These are phyloP conservation scores for Drosophila repleta DNA, from an alignment of 1,140 invertebrate genomes.

Conservation along the genomic window DNA sequence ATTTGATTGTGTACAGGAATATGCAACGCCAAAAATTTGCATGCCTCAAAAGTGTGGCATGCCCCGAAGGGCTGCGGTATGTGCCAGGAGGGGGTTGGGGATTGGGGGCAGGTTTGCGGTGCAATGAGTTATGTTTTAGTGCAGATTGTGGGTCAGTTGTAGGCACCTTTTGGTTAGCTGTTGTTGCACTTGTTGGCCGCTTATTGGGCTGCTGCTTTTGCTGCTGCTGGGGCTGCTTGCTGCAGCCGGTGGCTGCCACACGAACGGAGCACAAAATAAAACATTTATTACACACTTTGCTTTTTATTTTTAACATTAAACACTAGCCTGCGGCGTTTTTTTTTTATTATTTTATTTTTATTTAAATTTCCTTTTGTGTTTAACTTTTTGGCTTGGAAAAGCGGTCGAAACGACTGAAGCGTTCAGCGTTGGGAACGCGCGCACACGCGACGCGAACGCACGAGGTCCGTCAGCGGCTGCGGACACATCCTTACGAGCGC, in stretches of 20 bases:
- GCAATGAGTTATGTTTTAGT: slow-evolving; percentile 24
- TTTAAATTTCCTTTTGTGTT: slow-evolving; percentile 1
- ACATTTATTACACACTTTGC: slow-evolving; percentile 33
- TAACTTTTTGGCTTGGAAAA: slow-evolving; percentile 8
- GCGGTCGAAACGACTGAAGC: slow-evolving; percentile 33
- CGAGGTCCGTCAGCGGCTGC: slow-evolving; percentile 73
- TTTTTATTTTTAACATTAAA: slow-evolving; percentile 7
- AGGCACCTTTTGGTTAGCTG: slow-evolving; percentile 52
- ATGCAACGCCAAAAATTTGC: slow-evolving; percentile 35
- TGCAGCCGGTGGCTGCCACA: slow-evolving; percentile 15
- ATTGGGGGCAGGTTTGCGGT: slow-evolving; percentile 11
- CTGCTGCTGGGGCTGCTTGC: no score
- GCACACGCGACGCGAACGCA: slow-evolving; percentile 80
- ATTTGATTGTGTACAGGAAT: slow-evolving; percentile 10
- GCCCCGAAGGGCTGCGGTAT: neutral
- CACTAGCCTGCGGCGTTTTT: slow-evolving; percentile 2
- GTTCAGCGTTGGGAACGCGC: slow-evolving; percentile 68
- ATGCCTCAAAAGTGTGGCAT: slow-evolving; percentile 45
- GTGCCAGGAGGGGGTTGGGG: neutral
- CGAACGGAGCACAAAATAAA: slow-evolving; percentile 56
- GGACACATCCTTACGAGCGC: slow-evolving; percentile 84
- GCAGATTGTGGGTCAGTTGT: slow-evolving; percentile 33
- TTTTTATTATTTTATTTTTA: neutral
- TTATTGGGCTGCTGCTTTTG: slow-evolving; percentile 4
- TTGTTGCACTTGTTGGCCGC: slow-evolving; percentile 21